phyloP scores from a whole-genome alignment of 2,888 invertebrate species.

The Loripinus fragilis region DNA sequence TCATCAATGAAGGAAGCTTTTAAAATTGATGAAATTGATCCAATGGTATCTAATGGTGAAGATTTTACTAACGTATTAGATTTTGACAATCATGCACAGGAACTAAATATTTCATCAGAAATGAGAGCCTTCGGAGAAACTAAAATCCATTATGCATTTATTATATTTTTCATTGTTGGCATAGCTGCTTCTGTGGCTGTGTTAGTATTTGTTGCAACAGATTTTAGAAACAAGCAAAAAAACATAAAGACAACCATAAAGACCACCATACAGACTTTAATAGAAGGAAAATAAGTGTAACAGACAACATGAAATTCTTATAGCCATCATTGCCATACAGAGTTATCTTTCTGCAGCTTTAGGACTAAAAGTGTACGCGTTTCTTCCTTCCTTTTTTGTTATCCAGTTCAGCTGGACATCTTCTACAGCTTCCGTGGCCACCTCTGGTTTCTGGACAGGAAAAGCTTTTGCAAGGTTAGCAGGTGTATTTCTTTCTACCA shows the following conservation, averaged over 20 bases:
- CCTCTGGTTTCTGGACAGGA: not conserved
- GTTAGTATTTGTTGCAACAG: not conserved
- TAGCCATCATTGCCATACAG: not conserved
- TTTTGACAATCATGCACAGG: too few species aligned
- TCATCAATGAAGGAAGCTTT: not conserved
- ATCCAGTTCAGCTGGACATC: not conserved
- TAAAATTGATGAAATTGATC: too few species aligned
- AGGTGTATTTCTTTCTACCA: not conserved
- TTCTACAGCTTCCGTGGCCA: not conserved
- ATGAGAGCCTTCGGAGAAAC: too few species aligned
- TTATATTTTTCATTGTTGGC: not conserved
- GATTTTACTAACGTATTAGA: too few species aligned
- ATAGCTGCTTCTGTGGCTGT: not conserved
- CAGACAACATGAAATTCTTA: not conserved
- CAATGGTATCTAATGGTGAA: not conserved
- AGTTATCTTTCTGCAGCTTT: not conserved
- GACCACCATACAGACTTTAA: too few species aligned
- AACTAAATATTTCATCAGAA: too few species aligned
- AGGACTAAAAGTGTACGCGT: not conserved
- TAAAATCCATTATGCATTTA: not conserved
- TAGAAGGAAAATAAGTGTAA: too few species aligned
- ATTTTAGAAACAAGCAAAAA: not conserved
- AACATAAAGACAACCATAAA: not conserved
- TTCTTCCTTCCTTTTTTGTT: not conserved
- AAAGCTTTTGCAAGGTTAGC: not conserved